Conservation (phyloP, 2,113 vertebrate species). For the Sapajus apella region DNA sequence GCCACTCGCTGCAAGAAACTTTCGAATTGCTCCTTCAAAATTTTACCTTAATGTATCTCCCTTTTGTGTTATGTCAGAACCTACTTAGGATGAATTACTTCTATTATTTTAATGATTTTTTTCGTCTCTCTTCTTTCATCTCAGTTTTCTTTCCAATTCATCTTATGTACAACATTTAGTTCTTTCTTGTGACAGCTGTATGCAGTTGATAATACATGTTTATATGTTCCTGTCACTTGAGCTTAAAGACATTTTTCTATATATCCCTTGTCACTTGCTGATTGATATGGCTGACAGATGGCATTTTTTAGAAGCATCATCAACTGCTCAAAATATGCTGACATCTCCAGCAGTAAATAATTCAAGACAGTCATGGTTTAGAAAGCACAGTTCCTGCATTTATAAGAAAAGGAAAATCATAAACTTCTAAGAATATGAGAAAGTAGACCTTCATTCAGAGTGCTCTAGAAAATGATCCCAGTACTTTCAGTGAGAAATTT, state of each 20-base stretch:
- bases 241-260: constrained; percentile 62
- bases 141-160: background rate
- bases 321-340: constrained; percentile 62
- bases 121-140: background rate
- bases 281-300: constrained; percentile 65
- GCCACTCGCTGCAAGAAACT: background rate
- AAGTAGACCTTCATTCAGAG: constrained; percentile 10
- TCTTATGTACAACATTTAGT: background rate
- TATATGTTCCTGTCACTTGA: constrained; percentile 54
- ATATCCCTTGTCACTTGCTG: constrained; percentile 46
- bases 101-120: constrained; percentile 15
- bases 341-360: constrained; percentile 62
- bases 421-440: constrained; percentile 26
- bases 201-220: constrained; percentile 5
- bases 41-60: background rate
- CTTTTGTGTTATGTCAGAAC: background rate
- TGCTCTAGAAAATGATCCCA: constrained; percentile 33
- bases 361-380: constrained; percentile 47
- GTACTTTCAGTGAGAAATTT: background rate
- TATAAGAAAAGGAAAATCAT: constrained; percentile 26
- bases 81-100: background rate
- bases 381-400: constrained; percentile 46
- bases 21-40: background rate
- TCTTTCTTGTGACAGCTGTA: constrained; percentile 8
- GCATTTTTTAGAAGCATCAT: constrained; percentile 47